These are phyloP conservation scores for Diabrotica undecimpunctata DNA, from an alignment of 1,140 invertebrate species.

Conservation along the genomic window DNA sequence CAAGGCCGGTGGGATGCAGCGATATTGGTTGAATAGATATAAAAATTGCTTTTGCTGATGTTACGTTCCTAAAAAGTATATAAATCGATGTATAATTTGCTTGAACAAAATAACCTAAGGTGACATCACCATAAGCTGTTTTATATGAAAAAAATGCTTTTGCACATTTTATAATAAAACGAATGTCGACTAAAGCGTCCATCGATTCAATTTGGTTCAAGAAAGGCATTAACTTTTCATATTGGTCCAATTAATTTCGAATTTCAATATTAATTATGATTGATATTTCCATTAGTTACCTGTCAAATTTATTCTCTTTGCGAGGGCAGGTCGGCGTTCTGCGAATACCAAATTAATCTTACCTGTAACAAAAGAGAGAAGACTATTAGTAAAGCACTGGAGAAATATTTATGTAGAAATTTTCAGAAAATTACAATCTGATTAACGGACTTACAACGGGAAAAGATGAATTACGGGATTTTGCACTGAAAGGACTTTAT, in stretches of 20 bases:
- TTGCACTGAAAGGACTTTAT: too few relatives aligned
- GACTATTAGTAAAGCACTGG: constrained; percentile 15
- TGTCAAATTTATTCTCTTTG: constrained; percentile 22
- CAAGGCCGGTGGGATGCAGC: too few relatives aligned
- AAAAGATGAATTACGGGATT: not conserved
- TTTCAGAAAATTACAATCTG: constrained; percentile 9
- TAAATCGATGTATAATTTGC: too few relatives aligned
- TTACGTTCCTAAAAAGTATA: too few relatives aligned
- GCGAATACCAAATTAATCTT: constrained; percentile 20
- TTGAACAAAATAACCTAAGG: too few relatives aligned
- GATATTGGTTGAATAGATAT: too few relatives aligned
- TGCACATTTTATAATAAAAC: too few relatives aligned
- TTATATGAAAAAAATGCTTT: too few relatives aligned
- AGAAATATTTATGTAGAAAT: constrained; percentile 16
- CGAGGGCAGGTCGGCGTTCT: not conserved
- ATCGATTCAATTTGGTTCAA: constrained; percentile 17
- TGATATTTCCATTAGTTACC: constrained; percentile 24
- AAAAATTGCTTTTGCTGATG: too few relatives aligned
- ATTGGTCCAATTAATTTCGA: constrained; percentile 21
- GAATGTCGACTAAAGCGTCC: constrained; percentile 12
- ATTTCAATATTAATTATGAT: constrained; percentile 23
- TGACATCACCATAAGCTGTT: too few relatives aligned
- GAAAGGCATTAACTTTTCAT: constrained; percentile 20
- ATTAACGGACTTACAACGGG: constrained; percentile 3
- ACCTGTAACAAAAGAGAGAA: constrained; percentile 23